Evolutionary conservation across 2,113 vertebrate genomes (phyloP).

Genomic region (Anser cygnoides): DNA sequence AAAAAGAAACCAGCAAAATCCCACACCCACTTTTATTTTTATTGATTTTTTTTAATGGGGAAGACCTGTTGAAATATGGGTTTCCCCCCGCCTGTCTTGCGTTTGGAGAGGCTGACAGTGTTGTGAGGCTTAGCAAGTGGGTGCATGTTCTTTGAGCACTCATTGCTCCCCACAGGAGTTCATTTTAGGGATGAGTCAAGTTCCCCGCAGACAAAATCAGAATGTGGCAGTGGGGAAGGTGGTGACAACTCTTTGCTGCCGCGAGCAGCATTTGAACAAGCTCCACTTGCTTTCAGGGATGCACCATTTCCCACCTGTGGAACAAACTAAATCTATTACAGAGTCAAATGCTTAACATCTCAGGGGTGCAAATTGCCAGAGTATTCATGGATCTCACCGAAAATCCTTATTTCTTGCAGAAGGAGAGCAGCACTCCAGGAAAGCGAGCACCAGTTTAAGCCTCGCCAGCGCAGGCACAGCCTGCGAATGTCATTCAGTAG

Average conservation of each 20-base stretch:
- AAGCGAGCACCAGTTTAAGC: not conserved
- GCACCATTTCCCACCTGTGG: not conserved
- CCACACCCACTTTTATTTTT: not conserved
- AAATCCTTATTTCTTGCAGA: not conserved
- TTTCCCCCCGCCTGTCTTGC: not conserved
- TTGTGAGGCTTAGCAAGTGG: not conserved
- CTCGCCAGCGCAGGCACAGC: not conserved
- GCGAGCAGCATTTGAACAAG: not conserved
- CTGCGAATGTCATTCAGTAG: not conserved
- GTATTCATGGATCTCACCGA: not conserved
- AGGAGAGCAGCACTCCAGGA: not conserved
- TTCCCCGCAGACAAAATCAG: not conserved
- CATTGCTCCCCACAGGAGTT: not conserved
- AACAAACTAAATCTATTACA: not conserved
- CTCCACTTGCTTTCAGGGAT: not conserved
- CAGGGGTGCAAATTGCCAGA: not conserved
- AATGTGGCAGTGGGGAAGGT: not conserved
- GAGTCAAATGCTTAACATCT: not conserved
- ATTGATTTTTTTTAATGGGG: too few species aligned
- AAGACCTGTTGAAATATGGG: not conserved
- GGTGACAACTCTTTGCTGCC: not conserved
- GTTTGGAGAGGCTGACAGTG: not conserved
- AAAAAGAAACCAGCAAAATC: not conserved
- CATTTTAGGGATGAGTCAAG: fast-evolving
- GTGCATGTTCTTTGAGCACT: not conserved